Conservation (phyloP, 2,888 invertebrate species). For the Meghimatium bilineatum region DNA sequence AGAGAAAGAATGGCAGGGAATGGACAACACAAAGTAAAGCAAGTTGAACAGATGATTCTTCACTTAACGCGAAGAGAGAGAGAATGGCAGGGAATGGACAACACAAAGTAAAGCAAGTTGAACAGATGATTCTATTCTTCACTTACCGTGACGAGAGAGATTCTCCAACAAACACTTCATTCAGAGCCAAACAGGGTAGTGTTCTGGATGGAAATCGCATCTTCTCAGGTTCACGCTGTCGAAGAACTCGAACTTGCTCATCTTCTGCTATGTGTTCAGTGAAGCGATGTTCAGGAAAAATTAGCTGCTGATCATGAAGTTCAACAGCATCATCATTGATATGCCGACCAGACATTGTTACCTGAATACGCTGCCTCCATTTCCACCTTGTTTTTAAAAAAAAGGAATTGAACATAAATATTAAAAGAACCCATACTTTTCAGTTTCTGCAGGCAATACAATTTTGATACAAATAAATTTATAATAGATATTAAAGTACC, state of each 20-base stretch:
- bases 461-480: no score
- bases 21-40: no score
- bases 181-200: conserved; percentile 93
- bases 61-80: no score
- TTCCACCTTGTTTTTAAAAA: conserved; percentile 82
- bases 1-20: no score
- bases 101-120: no score
- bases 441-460: no score
- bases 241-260: conserved; percentile 54
- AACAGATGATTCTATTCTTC: background rate
- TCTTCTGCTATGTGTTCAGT: conserved; percentile 75
- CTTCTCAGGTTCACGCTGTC: background rate
- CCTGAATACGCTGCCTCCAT: conserved; percentile 91
- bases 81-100: no score
- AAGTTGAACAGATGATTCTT: no score
- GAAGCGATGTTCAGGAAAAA: conserved; percentile 79
- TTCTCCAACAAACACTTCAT: conserved; percentile 99
- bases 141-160: conserved; percentile 88
- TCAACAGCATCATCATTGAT: conserved; percentile 84
- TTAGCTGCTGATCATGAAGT: conserved; percentile 83
- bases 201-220: conserved; percentile 23
- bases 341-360: conserved; percentile 86
- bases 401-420: background rate
- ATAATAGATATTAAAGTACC: no score
- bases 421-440: no score